phyloP scores from a whole-genome alignment of 2,888 invertebrate species.

The Monoplex corrugatus region DNA sequence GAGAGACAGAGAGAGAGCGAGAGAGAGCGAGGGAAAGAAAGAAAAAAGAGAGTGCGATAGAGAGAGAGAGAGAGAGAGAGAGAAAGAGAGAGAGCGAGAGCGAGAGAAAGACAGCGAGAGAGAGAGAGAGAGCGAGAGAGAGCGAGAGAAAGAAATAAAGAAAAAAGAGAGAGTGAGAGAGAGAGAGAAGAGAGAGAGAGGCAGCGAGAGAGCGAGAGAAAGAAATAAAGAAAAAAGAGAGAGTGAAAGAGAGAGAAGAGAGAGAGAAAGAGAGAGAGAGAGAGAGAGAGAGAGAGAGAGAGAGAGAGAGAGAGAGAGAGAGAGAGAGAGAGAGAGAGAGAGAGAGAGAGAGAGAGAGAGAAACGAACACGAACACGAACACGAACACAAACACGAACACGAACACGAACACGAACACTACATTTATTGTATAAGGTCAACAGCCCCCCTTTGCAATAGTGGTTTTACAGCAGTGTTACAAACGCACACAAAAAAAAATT shows the following conservation, averaged over 20 bases:
- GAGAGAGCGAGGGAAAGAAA: slow-evolving; percentile 40
- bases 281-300: slow-evolving; percentile 39
- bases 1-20: slow-evolving; percentile 35
- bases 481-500: too few species aligned
- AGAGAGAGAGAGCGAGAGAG: neutral
- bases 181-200: slow-evolving; percentile 12
- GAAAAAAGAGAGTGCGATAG: too few species aligned
- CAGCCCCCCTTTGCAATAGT: too few species aligned
- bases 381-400: too few species aligned
- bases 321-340: neutral
- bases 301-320: slow-evolving; percentile 39
- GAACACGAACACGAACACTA: too few species aligned
- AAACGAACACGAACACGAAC: neutral
- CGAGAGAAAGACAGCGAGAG: too few species aligned
- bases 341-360: slow-evolving; percentile 2
- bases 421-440: too few species aligned
- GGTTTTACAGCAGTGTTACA: neutral
- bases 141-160: too few species aligned
- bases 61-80: slow-evolving; percentile 4
- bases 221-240: neutral
- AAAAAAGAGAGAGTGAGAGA: neutral
- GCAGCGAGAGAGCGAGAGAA: slow-evolving; percentile 29
- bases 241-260: neutral
- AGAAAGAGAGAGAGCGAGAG: neutral
- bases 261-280: slow-evolving; percentile 38